Conservation (phyloP, 2,113 vertebrate species). For the Oceanites oceanicus region DNA sequence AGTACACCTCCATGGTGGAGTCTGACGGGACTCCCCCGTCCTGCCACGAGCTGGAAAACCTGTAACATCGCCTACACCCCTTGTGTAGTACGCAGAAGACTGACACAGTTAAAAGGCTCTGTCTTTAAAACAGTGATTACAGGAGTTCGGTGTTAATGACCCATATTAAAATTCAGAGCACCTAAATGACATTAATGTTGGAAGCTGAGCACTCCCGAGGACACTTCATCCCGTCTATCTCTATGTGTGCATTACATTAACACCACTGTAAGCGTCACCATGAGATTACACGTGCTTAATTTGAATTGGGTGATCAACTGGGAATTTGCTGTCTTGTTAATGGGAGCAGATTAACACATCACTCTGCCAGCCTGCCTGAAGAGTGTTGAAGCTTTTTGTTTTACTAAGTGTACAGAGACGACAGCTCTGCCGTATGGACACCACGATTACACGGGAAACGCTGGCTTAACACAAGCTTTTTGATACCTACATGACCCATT, state of each 20-base stretch:
- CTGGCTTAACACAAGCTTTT: neutral
- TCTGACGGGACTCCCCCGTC: slow-evolving; percentile 1
- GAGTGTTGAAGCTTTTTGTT: slow-evolving; percentile 29
- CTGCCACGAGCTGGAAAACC: slow-evolving; percentile 63
- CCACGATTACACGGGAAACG: accelerated
- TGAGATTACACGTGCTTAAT: neutral
- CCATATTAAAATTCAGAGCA: neutral
- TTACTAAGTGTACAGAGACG: neutral
- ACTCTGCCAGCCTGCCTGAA: neutral
- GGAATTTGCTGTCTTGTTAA: slow-evolving; percentile 32
- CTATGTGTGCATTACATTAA: neutral
- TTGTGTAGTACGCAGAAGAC: neutral
- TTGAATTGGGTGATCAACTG: neutral
- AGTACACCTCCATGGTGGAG: slow-evolving; percentile 65
- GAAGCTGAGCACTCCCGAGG: slow-evolving; percentile 25
- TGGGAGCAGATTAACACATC: slow-evolving; percentile 6
- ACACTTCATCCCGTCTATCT: neutral
- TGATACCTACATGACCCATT: neutral
- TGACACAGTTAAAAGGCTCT: neutral
- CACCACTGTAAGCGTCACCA: neutral
- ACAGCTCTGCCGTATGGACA: neutral
- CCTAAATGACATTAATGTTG: neutral
- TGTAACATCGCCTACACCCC: neutral
- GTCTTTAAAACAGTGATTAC: neutral
- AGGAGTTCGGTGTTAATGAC: neutral